phyloP scores from a whole-genome alignment of 2,113 vertebrate species.

The Ctenomys sociabilis region DNA sequence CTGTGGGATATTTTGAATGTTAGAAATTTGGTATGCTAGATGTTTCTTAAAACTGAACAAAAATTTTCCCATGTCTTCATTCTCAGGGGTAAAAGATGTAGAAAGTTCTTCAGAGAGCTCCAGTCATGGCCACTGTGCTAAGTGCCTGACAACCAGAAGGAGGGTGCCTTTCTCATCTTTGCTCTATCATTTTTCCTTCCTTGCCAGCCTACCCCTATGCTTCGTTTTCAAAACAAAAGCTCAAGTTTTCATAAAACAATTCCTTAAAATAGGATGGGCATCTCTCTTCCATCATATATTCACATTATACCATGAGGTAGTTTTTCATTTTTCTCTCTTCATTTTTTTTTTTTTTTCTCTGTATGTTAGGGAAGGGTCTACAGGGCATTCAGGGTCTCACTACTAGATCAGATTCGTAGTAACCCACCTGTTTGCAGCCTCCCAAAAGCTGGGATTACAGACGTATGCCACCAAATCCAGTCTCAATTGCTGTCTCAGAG shows the following conservation, averaged over 20 bases:
- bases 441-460: too few species aligned
- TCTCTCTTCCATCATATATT: conserved; percentile 4
- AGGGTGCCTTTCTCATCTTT: background rate
- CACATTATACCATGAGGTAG: background rate
- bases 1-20: background rate
- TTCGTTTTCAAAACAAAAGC: background rate
- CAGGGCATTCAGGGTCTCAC: too few species aligned
- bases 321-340: too few species aligned
- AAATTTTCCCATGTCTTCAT: background rate
- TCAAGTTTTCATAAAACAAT: background rate
- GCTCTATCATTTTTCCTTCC: background rate
- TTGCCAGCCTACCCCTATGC: background rate
- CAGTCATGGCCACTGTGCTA: background rate
- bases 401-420: too few species aligned
- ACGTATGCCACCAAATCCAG: too few species aligned
- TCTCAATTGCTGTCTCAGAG: too few species aligned
- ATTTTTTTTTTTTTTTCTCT: background rate
- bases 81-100: background rate
- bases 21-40: background rate
- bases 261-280: background rate
- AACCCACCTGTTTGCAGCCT: too few species aligned
- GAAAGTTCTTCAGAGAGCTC: background rate
- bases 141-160: background rate
- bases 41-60: conserved; percentile 50
- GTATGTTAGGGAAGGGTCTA: too few species aligned